Evolutionary conservation across 1,140 invertebrate species (phyloP).

Genomic region (Micrasema longulum): DNA sequence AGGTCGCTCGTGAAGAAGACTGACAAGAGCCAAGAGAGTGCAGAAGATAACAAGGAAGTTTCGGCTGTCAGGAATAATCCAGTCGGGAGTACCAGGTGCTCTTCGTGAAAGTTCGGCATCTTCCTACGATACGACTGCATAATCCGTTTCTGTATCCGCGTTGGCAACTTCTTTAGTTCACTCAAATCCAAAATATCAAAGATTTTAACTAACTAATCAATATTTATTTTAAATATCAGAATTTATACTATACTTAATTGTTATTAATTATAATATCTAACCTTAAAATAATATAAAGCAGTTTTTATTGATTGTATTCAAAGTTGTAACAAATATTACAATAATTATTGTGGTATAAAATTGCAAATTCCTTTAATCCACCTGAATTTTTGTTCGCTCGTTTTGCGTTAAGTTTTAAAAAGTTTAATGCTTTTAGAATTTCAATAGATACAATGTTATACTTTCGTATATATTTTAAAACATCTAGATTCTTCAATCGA

Average conservation of each 20-base stretch:
- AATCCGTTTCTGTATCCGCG: slow-evolving; percentile 4
- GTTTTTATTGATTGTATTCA: background rate
- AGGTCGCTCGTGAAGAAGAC: slow-evolving; percentile 31
- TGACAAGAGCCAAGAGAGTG: background rate
- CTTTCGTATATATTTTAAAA: too few species aligned
- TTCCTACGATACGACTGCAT: slow-evolving; percentile 12
- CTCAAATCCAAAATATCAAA: slow-evolving; percentile 39
- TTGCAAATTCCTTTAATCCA: background rate
- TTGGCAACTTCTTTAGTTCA: slow-evolving; percentile 25
- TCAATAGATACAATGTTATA: too few species aligned
- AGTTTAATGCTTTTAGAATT: too few species aligned
- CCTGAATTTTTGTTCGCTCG: too few species aligned
- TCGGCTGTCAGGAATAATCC: background rate
- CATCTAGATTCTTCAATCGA: too few species aligned
- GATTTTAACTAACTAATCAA: slow-evolving; percentile 31
- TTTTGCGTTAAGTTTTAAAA: too few species aligned
- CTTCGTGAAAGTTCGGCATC: slow-evolving; percentile 21
- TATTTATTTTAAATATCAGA: slow-evolving; percentile 18
- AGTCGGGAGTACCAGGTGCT: background rate
- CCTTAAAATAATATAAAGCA: slow-evolving; percentile 16
- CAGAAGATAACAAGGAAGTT: background rate
- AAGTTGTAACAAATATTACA: too few species aligned
- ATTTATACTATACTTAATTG: background rate
- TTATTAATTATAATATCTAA: slow-evolving; percentile 1
- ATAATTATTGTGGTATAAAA: background rate